Evolutionary conservation across 2,113 vertebrate genomes (phyloP).

Genomic region (Notarius quadriscutis): DNA sequence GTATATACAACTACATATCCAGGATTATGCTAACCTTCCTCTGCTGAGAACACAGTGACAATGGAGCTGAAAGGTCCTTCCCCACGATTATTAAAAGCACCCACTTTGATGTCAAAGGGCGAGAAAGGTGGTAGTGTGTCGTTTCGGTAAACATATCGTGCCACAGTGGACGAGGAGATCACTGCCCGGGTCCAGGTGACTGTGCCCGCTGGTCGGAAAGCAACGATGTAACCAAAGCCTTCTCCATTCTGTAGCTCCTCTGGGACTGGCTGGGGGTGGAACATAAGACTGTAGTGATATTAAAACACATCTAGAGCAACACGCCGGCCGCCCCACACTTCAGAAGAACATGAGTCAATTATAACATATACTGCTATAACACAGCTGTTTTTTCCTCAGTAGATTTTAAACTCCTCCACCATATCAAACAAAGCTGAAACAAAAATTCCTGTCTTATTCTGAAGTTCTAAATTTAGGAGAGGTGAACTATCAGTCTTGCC

Average conservation of each 20-base stretch:
- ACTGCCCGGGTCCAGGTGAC: conserved; percentile 89
- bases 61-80: conserved; percentile 92
- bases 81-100: conserved; percentile 90
- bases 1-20: not conserved
- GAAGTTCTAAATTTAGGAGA: not conserved
- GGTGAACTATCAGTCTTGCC: not conserved
- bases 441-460: not conserved
- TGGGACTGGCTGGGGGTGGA: conserved; percentile 85
- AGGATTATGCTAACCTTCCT: conserved; percentile 79
- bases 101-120: conserved; percentile 89
- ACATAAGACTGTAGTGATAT: conserved; percentile 84
- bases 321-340: conserved; percentile 62
- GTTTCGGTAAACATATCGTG: conserved; percentile 84
- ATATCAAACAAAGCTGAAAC: not conserved
- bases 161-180: conserved; percentile 80
- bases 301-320: conserved; percentile 77
- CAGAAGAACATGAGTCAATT: not conserved
- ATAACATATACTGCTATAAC: not conserved
- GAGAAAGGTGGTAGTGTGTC: conserved; percentile 90
- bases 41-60: conserved; percentile 85
- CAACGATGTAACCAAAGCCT: conserved; percentile 92
- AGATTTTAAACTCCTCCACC: not conserved
- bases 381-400: not conserved
- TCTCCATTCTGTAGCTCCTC: conserved; percentile 94
- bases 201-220: conserved; percentile 82